These are phyloP conservation scores for Nycteola revayana DNA, from an alignment of 2,888 invertebrate genomes.

Conservation along the genomic window DNA sequence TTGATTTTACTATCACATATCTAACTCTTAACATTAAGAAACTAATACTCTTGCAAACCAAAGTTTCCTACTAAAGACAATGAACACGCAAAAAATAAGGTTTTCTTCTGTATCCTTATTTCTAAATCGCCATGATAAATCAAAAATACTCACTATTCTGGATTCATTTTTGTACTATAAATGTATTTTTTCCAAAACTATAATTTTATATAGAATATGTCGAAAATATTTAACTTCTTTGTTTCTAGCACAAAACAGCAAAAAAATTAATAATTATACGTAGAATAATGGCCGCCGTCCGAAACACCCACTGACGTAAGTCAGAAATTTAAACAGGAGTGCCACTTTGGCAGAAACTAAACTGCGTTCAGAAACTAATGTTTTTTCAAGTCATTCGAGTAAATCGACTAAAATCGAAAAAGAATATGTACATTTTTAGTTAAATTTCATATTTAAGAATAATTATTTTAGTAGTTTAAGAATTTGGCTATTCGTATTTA, in stretches of 20 bases:
- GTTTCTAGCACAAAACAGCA: slow-evolving; percentile 71
- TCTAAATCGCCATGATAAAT: slow-evolving; percentile 48
- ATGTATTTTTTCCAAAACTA: slow-evolving; percentile 59
- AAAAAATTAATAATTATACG: slow-evolving; percentile 73
- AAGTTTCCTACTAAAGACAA: slow-evolving; percentile 45
- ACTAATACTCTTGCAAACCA: slow-evolving; percentile 9
- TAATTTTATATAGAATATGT: slow-evolving; percentile 49
- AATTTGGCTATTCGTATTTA: too few species aligned
- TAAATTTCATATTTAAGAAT: too few species aligned
- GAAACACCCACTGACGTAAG: slow-evolving; percentile 81
- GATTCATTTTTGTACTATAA: slow-evolving; percentile 86
- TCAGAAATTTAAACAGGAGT: slow-evolving; percentile 72
- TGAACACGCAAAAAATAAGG: slow-evolving; percentile 64
- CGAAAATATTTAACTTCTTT: slow-evolving; percentile 64
- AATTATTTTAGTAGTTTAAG: not conserved
- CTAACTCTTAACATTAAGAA: slow-evolving; percentile 7
- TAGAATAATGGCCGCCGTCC: slow-evolving; percentile 79
- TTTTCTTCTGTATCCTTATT: slow-evolving; percentile 63
- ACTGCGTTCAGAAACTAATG: slow-evolving; percentile 52
- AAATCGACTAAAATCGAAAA: slow-evolving; percentile 24
- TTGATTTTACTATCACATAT: slow-evolving; percentile 18
- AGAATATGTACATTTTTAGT: too few species aligned
- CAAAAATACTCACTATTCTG: slow-evolving; percentile 89
- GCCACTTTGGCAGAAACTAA: slow-evolving; percentile 76
- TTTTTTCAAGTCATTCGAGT: too few species aligned